phyloP scores from a whole-genome alignment of 92 coral and sea anemone genomes.

The Palythoa grandiflora region DNA sequence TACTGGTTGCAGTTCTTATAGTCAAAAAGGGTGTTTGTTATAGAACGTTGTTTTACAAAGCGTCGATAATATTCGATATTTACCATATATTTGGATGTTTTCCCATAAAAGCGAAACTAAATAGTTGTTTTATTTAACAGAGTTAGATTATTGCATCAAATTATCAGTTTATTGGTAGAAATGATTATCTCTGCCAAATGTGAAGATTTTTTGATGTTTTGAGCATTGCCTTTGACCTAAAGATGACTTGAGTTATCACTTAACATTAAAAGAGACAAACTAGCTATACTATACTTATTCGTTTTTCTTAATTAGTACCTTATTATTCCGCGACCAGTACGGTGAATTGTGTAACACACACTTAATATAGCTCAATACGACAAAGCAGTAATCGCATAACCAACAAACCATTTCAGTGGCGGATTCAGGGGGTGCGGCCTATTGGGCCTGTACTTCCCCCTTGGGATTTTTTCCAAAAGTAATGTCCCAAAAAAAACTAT shows the following conservation, averaged over 20 bases:
- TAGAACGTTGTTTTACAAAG: no score
- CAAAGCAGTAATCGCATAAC: no score
- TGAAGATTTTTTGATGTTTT: not conserved
- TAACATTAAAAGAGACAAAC: not conserved
- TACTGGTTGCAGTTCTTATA: no score
- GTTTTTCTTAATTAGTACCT: not conserved
- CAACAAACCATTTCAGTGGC: not conserved
- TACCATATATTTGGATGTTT: no score
- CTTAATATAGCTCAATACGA: not conserved
- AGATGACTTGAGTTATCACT: slow-evolving; percentile 5
- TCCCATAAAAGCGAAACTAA: no score
- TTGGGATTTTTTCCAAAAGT: not conserved
- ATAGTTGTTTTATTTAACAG: slow-evolving; percentile 20
- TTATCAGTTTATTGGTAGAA: slow-evolving; percentile 27
- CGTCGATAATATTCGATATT: no score
- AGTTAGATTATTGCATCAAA: not conserved
- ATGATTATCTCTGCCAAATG: slow-evolving; percentile 9
- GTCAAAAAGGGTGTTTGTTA: no score
- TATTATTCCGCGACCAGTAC: slow-evolving; percentile 18
- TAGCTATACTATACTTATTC: slow-evolving; percentile 11
- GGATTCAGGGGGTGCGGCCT: not conserved
- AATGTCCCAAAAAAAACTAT: not conserved
- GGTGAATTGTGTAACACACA: slow-evolving; percentile 14
- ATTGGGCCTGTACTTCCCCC: slow-evolving; percentile 8
- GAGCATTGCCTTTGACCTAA: not conserved